phyloP scores from a whole-genome alignment of 53 echinoderm and acorn worm genomes.

The Mesocentrotus franciscanus region DNA sequence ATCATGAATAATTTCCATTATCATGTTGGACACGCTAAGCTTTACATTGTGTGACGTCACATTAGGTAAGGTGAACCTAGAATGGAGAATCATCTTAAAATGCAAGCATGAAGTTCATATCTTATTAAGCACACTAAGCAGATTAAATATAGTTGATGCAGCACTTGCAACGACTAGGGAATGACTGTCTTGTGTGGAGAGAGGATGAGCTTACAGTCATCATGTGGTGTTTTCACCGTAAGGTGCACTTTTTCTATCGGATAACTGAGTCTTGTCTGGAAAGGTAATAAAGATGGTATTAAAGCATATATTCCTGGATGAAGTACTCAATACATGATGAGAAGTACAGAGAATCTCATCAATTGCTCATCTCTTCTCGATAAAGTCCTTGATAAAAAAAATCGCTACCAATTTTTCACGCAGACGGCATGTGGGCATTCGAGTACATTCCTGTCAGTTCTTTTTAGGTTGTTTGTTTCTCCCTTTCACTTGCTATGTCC shows the following conservation, averaged over 20 bases:
- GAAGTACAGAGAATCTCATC: slow-evolving; percentile 2
- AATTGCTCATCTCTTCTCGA: slow-evolving; percentile 16
- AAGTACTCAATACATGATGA: slow-evolving; percentile 15
- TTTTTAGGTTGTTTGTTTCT: no score
- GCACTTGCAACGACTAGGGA: background rate
- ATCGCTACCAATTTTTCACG: background rate
- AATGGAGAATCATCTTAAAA: background rate
- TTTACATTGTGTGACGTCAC: background rate
- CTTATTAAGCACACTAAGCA: background rate
- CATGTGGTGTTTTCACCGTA: background rate
- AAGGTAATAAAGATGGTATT: slow-evolving; percentile 44
- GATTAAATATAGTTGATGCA: background rate
- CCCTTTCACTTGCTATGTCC: no score
- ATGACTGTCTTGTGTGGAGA: background rate
- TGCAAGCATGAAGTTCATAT: background rate
- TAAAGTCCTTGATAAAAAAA: slow-evolving; percentile 25
- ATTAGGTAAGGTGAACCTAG: background rate
- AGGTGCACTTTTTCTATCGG: slow-evolving; percentile 16
- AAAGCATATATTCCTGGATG: background rate
- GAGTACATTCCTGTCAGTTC: background rate
- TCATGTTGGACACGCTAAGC: background rate
- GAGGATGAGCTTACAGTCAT: background rate
- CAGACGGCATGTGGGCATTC: background rate
- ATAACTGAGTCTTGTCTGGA: background rate
- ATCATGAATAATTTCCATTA: background rate